These are phyloP conservation scores for Felis chaus DNA, from an alignment of 2,113 vertebrate genomes.

Conservation along the genomic window DNA sequence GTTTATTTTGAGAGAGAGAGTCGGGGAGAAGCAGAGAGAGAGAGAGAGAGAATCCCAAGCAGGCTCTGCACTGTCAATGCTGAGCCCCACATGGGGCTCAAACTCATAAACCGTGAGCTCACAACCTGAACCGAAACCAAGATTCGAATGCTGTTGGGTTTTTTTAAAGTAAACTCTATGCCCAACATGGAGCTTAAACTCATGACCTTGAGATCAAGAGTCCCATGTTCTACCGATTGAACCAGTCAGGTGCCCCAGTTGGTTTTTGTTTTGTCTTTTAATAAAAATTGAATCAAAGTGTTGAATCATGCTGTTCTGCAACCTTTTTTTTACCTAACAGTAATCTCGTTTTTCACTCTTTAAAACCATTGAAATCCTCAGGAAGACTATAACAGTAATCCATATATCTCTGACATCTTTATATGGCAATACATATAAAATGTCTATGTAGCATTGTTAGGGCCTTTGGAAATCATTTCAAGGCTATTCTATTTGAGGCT, in stretches of 20 bases:
- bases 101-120: no score
- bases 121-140: no score
- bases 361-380: background rate
- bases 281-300: background rate
- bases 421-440: background rate
- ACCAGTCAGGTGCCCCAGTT: background rate
- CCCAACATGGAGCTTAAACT: background rate
- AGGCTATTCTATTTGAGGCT: background rate
- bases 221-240: background rate
- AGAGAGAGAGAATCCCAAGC: no score
- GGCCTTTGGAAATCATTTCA: constrained; percentile 8
- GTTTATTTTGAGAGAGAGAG: no score
- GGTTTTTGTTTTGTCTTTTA: background rate
- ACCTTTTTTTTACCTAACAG: background rate
- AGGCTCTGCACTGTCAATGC: no score
- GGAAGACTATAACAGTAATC: background rate
- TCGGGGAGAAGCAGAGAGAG: no score
- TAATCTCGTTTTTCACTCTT: constrained; percentile 1
- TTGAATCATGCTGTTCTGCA: background rate
- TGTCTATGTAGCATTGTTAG: background rate
- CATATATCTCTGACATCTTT: background rate
- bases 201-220: background rate
- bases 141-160: background rate
- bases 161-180: background rate
- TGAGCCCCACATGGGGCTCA: no score